Evolutionary conservation across 2,888 invertebrate species (phyloP).

Genomic region (Agriopis marginaria): DNA sequence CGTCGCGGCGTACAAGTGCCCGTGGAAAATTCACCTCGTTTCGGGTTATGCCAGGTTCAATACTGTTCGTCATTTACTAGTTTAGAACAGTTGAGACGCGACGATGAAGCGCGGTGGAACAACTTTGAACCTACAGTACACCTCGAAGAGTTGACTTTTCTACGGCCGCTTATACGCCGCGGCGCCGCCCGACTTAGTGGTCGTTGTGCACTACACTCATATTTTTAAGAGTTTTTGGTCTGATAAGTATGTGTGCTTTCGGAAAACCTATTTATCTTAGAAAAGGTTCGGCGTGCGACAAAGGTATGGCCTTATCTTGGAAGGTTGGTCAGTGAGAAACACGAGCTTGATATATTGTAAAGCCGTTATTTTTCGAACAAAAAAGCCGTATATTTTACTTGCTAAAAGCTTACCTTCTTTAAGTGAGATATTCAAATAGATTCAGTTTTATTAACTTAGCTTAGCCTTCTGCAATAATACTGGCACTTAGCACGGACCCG

Average conservation of each 20-base stretch:
- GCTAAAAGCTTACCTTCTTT: slow-evolving; percentile 11
- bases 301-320: slow-evolving; percentile 13
- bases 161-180: no score
- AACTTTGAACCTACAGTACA: no score
- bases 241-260: not conserved
- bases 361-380: not conserved
- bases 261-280: not conserved
- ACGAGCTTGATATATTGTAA: slow-evolving; percentile 6
- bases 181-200: no score
- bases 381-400: not conserved
- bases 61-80: no score
- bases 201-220: no score
- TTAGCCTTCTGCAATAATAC: slow-evolving; percentile 11
- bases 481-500: slow-evolving; percentile 21
- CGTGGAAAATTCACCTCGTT: no score
- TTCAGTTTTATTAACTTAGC: slow-evolving; percentile 18
- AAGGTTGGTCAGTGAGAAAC: slow-evolving; percentile 6
- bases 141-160: no score
- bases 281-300: slow-evolving; percentile 4
- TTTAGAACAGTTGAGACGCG: no score
- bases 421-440: slow-evolving; percentile 12
- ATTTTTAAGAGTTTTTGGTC: not conserved
- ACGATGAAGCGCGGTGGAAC: no score
- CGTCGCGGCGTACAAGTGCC: no score
- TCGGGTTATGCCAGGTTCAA: no score